Conservation (phyloP, 2,113 vertebrate species). For the Marmota flaviventris region DNA sequence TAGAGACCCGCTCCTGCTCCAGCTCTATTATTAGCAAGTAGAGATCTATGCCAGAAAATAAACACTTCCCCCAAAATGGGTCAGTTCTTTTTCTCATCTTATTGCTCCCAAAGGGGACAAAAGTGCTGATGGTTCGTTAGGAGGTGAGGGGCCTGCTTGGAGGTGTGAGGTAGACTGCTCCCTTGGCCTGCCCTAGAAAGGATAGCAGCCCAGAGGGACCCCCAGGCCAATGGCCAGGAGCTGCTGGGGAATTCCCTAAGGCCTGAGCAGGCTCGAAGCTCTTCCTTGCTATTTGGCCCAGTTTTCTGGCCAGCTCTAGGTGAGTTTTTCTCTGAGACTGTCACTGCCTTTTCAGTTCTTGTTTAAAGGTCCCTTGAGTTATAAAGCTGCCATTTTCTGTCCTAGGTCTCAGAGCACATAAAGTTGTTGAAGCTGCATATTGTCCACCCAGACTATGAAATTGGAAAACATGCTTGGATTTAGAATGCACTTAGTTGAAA, state of each 20-base stretch:
- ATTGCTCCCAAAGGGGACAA: slow-evolving; percentile 12
- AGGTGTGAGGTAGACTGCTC: background rate
- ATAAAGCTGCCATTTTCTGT: background rate
- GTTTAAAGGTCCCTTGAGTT: slow-evolving; percentile 40
- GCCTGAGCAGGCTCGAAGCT: background rate
- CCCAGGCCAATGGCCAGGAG: background rate
- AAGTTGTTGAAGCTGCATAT: background rate
- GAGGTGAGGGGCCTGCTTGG: background rate
- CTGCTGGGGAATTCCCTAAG: background rate
- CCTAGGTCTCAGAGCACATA: slow-evolving; percentile 32
- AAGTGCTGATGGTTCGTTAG: background rate
- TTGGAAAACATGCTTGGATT: background rate
- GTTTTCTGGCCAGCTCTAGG: slow-evolving; percentile 18
- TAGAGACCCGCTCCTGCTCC: background rate
- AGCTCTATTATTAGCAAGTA: slow-evolving; percentile 36
- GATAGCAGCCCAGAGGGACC: background rate
- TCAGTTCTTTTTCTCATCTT: slow-evolving; percentile 34
- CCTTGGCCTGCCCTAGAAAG: background rate
- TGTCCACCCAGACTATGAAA: background rate
- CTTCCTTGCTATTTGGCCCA: background rate
- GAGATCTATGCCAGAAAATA: background rate
- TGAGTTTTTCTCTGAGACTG: slow-evolving; percentile 29
- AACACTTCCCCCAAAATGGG: slow-evolving; percentile 43
- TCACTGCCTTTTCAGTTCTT: slow-evolving; percentile 21
- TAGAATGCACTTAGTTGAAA: background rate